Evolutionary conservation across 2,888 invertebrate species (phyloP).

Genomic region (Germaria angustata): DNA sequence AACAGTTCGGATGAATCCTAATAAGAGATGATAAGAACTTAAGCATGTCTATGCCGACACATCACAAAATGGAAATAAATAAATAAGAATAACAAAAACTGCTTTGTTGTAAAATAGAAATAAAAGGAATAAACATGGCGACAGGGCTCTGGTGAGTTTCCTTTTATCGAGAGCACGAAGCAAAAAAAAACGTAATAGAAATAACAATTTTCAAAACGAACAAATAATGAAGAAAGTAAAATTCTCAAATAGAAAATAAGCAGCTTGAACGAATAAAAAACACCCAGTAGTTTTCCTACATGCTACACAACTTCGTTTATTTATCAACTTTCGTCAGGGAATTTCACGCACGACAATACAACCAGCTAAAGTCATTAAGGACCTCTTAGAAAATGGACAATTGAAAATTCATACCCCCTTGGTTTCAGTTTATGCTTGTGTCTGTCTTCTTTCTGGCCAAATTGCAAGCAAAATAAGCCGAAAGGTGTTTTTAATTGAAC

Average conservation of each 20-base stretch:
- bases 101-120: conserved; percentile 36
- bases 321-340: neutral
- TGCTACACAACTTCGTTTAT: neutral
- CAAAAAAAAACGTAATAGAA: neutral
- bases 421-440: too few species aligned
- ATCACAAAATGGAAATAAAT: conserved; percentile 23
- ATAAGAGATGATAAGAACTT: conserved; percentile 55
- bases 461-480: neutral
- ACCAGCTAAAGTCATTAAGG: neutral
- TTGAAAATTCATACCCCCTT: neutral
- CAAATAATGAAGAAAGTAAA: neutral
- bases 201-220: neutral
- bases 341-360: neutral
- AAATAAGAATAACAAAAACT: neutral
- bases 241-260: neutral
- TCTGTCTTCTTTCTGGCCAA: neutral
- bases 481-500: neutral
- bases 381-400: neutral
- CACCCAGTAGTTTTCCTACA: neutral
- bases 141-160: conserved; percentile 43
- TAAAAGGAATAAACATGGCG: conserved; percentile 60
- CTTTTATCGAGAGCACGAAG: conserved; percentile 1
- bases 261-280: neutral
- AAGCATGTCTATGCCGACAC: conserved; percentile 52
- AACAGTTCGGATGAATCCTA: conserved; percentile 36